Evolutionary conservation across 2,113 vertebrate species (phyloP).

Genomic region (Anarhynchus alexandrinus): DNA sequence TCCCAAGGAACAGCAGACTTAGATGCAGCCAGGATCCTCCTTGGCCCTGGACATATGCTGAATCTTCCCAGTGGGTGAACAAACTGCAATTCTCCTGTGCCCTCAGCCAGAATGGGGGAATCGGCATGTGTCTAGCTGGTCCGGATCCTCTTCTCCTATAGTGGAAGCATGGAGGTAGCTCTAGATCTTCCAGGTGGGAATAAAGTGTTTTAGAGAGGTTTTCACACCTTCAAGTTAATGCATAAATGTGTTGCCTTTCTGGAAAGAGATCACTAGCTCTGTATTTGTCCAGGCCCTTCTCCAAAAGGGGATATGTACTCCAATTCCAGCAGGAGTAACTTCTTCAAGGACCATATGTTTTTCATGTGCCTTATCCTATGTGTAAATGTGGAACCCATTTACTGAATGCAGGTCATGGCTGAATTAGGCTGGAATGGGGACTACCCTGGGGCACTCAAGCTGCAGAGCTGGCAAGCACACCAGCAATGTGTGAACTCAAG

Average conservation of each 20-base stretch:
- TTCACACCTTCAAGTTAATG: neutral
- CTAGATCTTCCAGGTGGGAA: neutral
- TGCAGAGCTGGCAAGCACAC: neutral
- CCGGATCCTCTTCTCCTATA: neutral
- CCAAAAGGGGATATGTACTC: neutral
- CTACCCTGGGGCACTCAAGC: rapidly evolving
- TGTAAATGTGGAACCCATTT: neutral
- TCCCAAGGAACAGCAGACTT: neutral
- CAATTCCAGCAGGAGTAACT: neutral
- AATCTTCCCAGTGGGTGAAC: neutral
- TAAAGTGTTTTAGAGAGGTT: neutral
- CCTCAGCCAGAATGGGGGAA: neutral
- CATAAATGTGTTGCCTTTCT: neutral
- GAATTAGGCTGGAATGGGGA: neutral
- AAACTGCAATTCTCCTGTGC: neutral
- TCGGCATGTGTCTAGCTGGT: neutral
- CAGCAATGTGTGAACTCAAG: neutral
- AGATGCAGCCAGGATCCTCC: neutral
- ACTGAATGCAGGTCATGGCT: neutral
- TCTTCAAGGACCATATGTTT: neutral
- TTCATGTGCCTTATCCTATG: neutral
- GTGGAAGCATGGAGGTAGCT: neutral
- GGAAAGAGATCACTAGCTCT: neutral
- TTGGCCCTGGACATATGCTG: neutral
- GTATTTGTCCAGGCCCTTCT: neutral